Evolutionary conservation across 1,140 invertebrate species (phyloP).

Genomic region (Platorchestia sp.): DNA sequence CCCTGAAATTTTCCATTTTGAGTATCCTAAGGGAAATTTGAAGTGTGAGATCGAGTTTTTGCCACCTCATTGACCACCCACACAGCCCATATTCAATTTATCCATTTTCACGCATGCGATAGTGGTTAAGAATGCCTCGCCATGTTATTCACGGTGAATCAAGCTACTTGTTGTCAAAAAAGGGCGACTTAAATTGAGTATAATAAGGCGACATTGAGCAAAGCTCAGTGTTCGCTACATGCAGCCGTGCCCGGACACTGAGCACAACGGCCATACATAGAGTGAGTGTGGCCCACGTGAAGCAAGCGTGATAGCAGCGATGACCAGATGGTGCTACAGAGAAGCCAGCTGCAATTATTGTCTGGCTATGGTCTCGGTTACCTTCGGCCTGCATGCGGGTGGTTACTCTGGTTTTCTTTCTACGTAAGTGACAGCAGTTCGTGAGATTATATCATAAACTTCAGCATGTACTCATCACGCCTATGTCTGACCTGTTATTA

Average conservation of each 20-base stretch:
- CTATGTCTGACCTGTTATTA: background rate
- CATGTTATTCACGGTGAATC: background rate
- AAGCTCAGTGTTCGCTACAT: background rate
- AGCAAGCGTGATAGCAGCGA: background rate
- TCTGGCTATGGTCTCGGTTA: background rate
- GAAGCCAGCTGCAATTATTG: background rate
- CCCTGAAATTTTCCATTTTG: no score
- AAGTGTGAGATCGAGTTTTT: no score
- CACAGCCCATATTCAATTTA: background rate
- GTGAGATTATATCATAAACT: background rate
- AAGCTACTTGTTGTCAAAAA: background rate
- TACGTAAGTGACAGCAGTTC: background rate
- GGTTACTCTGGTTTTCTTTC: background rate
- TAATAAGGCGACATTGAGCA: background rate
- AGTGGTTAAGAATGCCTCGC: no score
- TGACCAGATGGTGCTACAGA: background rate
- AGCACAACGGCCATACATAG: background rate
- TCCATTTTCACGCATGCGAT: background rate
- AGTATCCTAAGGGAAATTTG: no score
- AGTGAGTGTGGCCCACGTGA: background rate
- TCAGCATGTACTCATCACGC: background rate
- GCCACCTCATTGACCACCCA: no score
- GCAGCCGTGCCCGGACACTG: background rate
- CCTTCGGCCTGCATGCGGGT: background rate
- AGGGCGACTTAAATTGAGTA: background rate